Evolutionary conservation across 2,797 vertebrate species (phyloP), one percentile per base, ranked within the genome.

Genomic region (Sylvia borin): DNA sequence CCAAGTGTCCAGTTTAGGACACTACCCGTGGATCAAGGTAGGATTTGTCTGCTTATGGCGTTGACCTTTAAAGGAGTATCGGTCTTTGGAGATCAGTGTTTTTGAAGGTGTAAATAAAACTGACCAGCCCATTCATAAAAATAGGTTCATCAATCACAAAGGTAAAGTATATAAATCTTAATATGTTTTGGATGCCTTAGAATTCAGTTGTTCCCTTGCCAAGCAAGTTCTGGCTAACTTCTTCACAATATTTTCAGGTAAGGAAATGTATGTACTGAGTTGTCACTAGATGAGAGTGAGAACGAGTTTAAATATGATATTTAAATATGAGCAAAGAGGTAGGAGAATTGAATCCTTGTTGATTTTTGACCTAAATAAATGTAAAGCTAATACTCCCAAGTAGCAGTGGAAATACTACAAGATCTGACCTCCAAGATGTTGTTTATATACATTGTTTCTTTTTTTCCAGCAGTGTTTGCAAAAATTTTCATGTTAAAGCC

Each of bases 381-480:
- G 82, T 88, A 91, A 79, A 92, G 12, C 42, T 62, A 82, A 89
- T 94, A 74, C n/a, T 53, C 16, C 84, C 54, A 85, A 26, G 29
- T 58, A 95, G 11, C 66, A 64, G 36, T 92, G 84, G 74, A 96
- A 92, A 83, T 94, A 74, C 11, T 34, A 55, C 55, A 92, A 87
- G 61, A 61, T 24, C 9, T 68, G 27, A 47, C 48, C 81, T 80
- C 89, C 92, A 98, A 97, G 96, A 97, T 97, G 76, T 93, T 98
- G 98, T 99, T 98, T 99, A 99, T 99, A 99, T 99, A 98, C 98
- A 98, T 98, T 98, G 96, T 98, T 98, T 99, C 98, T 98, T 98
- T 98, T 99, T 98, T 99, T 99, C 98, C 98, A 99, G 99, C 99
- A 99, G 99, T 99, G 99, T 99, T 99, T 98, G 99, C 99, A 99